Evolutionary conservation across 2,113 vertebrate species (phyloP), one percentile per base, ranked within the genome.

Genomic region (Aspiorhynchus laticeps): DNA sequence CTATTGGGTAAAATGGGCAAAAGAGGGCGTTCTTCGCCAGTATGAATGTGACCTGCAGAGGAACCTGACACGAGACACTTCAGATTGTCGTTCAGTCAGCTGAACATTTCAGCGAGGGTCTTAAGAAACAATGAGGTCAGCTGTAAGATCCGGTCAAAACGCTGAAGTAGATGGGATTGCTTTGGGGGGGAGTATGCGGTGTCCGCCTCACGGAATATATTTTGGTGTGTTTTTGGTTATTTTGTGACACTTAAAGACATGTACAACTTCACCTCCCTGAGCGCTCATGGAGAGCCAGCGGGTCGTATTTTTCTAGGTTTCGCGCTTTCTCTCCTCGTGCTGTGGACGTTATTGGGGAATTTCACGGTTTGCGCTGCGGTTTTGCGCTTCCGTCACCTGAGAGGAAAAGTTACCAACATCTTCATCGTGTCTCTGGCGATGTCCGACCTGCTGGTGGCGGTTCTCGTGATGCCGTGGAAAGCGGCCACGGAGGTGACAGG

Each of bases 401-500:
- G 92, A 79, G 86, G 88, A 28, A 94, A 94, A 85, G 92, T 93
- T 2, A 94, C 93, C n/a, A 88, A 88, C 36, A 38, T 88, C 46
- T 88, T 88, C 9, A 93, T 94, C 86, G 92, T 92, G 79, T 94
- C 93, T 7, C 80, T 94, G 81, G 93, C 93, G 46, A 86, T 94
- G 26, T 94, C 93, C 2, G 93, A 94, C 85, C 92, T 94, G 5
- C 90, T 94, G 26, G 93, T 94, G 1, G 93, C 92, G 6, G 88
- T 93, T 74, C 83, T 94, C 61, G 93, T 94, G 71, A 94, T 94
- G 93, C 93, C 93, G 2, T 94, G 93, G 93, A 93, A 93, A 63
- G 87, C 87, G 4, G 76, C 71, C 0, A 74, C 84, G 14, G 77
- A 85, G 33, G 87, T 88, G 51, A 19, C 43, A 0, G 87, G 87